Base-by-base conservation (phyloP, 2,888 invertebrate genomes). In the Druceiella hillmani region DNA sequence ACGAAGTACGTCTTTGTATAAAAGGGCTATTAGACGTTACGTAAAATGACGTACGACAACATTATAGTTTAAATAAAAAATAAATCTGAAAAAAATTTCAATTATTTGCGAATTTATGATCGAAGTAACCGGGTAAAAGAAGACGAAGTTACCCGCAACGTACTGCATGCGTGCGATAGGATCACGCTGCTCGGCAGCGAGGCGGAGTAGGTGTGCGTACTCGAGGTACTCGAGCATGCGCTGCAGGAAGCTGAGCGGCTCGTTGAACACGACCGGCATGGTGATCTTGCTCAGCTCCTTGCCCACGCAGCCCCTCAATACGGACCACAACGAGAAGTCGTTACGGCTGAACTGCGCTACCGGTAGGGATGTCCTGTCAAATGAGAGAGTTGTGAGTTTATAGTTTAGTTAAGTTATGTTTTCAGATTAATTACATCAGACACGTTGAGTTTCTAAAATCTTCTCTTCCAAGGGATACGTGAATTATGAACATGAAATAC, bases 181-280 rank as follows among this genome's bases (percentile, higher is more conserved):
- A 55, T 88, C 85, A 4, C 81, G 75, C 56, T 86, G 81, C 45
- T 81, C 76, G 0, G 87, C 74, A 3, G 93, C 94, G 56, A 81
- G 74, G 38, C 83, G 76, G 31, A 94, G 70, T 26, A 76, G 61
- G 33, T 74, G 66, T 4, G 88, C 81, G 56, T 95, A 95, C 62
- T 95, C 94, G 80, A 95, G 81, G 57, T 92, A 92, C 67, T 97
- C 95, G 25, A 91, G 82, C 69, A 95, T 83, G 41, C 95, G 76
- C 74, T 97, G 94, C 25, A 97, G 81, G 67, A 95, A 94, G 53
- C 90, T 91, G 44, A 97, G 73, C 6, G 95, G 95, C 65, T 97
- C 95, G 69, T 95, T 97, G 73, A 95, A 92, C 49, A 89, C 85
- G 48, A 95, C 91, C 44, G 95, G 95, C 91, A 95, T 93, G 22